Percentiles rank a stretch among this genome's conserved stretches.
These are phyloP conservation scores for Phrynocephalus forsythii DNA, from an alignment of 2,797 vertebrate genomes.

Conservation along the genomic window DNA sequence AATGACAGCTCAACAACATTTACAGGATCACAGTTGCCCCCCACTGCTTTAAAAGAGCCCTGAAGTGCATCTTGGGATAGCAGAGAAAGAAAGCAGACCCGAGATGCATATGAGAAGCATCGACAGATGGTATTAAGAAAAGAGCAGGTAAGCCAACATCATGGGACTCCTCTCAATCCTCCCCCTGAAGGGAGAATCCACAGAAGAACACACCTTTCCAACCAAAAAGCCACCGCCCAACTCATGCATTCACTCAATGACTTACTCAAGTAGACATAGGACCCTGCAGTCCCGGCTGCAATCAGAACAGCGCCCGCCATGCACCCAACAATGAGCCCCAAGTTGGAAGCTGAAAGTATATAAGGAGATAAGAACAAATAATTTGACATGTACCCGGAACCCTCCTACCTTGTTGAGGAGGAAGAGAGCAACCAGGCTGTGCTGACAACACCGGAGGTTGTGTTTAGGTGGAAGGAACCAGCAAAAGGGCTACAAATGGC, in stretches of 20 bases:
- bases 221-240: too few relatives aligned
- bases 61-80: not conserved
- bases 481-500: too few relatives aligned
- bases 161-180: too few relatives aligned
- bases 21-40: not conserved
- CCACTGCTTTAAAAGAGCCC: not conserved
- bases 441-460: too few relatives aligned
- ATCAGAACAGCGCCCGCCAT: rapidly evolving
- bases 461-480: too few relatives aligned
- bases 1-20: not conserved
- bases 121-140: too few relatives aligned
- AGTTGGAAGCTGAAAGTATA: not conserved
- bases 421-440: not conserved
- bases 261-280: not conserved
- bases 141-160: too few relatives aligned
- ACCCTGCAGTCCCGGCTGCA: not conserved
- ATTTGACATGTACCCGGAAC: too few relatives aligned
- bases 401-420: not conserved
- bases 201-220: too few relatives aligned
- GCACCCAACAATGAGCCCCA: not conserved
- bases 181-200: too few relatives aligned
- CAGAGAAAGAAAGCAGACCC: not conserved
- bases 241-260: not conserved
- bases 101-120: too few relatives aligned
- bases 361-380: not conserved